Evolutionary conservation across 2,888 invertebrate species (phyloP), one percentile per base, ranked within the genome.

Genomic region (Elmis aenea): DNA sequence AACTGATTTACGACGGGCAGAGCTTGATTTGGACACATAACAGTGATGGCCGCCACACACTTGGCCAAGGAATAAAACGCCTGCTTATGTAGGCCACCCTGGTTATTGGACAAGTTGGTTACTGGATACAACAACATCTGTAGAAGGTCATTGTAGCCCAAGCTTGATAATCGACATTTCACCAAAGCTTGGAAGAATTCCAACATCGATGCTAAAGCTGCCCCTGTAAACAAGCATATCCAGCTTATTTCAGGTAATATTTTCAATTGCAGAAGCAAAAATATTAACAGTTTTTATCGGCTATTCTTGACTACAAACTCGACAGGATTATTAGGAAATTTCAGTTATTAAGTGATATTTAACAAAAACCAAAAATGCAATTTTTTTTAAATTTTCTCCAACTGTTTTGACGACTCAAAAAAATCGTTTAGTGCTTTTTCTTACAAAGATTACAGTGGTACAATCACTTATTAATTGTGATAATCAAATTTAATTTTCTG

Each of bases 1-100:
- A 82, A 76, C 55, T 78, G 74, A 24, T 75, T 75, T 11, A 83
- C 81, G 25, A 81, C 73, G 9, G 76, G 74, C 12, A 81, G 68
- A 2, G 85, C 85, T 58, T 86, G 83, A 20, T 75, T 69, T 3
- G 77, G 77, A 60, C 86, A 85, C 27, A 84, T 83, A 32, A 89
- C 81, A 8, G 92, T 92, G 34, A 97, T 78, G 0, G 93, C 91
- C 3, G 96, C 95, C 33, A 95, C 91, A 66, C 94, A 95, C 66
- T 96, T 95, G 3, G 97, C 95, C 55, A 97, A 75, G 13, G 95
- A 95, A 68, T 94, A 91, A 71, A 89, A 95, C 10, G 95, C 94
- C 71, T 84, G 77, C 45, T 77, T 77, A 48, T 77, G 77, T 38
- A 76, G 60, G n/a, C 59, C 59, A 3, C 59, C 45, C 12, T 60